Evolutionary conservation across 2,113 vertebrate species (phyloP).

Genomic region (Ursus arctos): DNA sequence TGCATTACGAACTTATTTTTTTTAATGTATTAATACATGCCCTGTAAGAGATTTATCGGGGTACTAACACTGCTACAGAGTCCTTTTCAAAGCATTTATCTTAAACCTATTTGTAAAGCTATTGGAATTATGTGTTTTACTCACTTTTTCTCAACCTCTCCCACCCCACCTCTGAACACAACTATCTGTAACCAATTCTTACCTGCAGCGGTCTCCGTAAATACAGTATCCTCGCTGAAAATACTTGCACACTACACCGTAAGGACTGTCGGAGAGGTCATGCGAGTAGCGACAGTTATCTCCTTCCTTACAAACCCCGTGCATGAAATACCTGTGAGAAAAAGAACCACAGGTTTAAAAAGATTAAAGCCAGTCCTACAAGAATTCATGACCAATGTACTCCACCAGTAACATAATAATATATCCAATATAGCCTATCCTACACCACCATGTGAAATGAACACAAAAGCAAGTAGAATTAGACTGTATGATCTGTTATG

Average conservation of each 20-base stretch:
- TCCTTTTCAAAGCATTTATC: not conserved
- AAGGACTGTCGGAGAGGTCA: constrained; percentile 94
- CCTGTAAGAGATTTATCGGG: not conserved
- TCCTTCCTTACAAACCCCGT: constrained; percentile 99
- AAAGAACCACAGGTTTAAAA: constrained; percentile 30
- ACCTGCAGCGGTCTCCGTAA: constrained; percentile 99
- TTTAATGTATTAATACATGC: not conserved
- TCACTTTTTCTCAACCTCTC: not conserved
- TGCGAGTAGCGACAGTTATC: constrained; percentile 98
- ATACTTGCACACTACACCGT: constrained; percentile 96
- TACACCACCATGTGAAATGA: not conserved
- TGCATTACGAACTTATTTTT: not conserved
- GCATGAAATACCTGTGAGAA: constrained; percentile 96
- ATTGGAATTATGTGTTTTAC: not conserved
- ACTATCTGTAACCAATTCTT: constrained; percentile 62
- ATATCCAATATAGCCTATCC: not conserved
- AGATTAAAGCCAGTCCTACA: not conserved
- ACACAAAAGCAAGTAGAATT: not conserved
- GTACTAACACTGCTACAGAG: not conserved
- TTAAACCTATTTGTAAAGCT: not conserved
- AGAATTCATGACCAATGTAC: not conserved
- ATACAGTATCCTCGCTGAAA: constrained; percentile 97
- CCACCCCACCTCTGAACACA: not conserved
- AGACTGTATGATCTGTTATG: rapidly evolving
- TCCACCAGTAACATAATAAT: not conserved